Evolutionary conservation across 2,888 invertebrate species (phyloP), one percentile per base, ranked within the genome.

Genomic region (Dolomedes plantarius): DNA sequence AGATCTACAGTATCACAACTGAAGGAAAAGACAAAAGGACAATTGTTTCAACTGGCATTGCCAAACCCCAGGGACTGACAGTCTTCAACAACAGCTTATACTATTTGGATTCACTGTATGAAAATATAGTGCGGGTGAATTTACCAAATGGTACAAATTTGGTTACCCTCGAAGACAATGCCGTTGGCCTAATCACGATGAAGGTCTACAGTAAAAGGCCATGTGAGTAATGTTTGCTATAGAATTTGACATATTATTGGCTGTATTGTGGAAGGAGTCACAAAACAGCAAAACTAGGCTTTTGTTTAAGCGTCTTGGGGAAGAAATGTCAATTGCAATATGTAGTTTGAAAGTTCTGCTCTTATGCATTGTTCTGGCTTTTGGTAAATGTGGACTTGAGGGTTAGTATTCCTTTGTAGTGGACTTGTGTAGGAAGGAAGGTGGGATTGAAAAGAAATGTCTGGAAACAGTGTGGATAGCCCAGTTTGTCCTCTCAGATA

Each of bases 141-240:
- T 92, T 97, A 7, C 95, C 96, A 0, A 94, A 94, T 64, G 96
- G 96, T 0, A 95, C 94, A 78, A 96, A 96, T 90, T 94, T 97
- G 39, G 90, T 96, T 29, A 96, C 96, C 90, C 97, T 98, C 90
- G 97, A 97, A 90, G 94, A 95, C 0, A 97, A 97, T 89, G 89
- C 91, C 32, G 90, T 91, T 64, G 90, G 90, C 67, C 91, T 98
- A 69, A 96, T 95, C 90, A 96, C 95, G 0, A 94, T 98, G 90
- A 96, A 95, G 19, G 94, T 98, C 88, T 97, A 96, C 92, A 95
- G 96, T 89, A 97, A 97, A 91, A 94, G 97, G 39, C 94, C 94
- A 71, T 90, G 92, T 92, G 88, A 90, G 90, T 89, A 56, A 74
- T 27, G n/a, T n/a, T n/a, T n/a, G n/a, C n/a, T n/a, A n/a, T n/a